These are phyloP conservation scores for Megalops atlanticus DNA, from an alignment of 2,113 vertebrate species.

Conservation along the genomic window DNA sequence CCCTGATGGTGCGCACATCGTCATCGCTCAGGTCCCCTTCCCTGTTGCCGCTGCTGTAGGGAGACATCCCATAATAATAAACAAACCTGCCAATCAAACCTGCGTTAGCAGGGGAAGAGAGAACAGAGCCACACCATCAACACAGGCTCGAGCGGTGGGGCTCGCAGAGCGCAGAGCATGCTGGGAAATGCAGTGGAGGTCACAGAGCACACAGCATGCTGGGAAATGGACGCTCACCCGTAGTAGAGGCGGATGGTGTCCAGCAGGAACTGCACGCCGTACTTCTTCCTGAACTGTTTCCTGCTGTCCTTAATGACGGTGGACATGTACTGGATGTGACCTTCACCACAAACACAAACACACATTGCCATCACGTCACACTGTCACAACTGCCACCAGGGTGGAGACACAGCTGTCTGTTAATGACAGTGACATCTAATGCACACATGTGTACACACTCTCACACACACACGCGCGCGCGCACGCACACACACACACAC, in stretches of 20 bases:
- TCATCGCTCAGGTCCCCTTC: constrained; percentile 81
- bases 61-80: background rate
- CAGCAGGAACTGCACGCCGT: constrained; percentile 92
- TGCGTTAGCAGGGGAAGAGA: background rate
- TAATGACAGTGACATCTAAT: too few relatives aligned
- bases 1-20: constrained; percentile 85
- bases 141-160: background rate
- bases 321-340: constrained; percentile 96
- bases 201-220: background rate
- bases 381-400: background rate
- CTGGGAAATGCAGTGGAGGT: background rate
- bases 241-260: constrained; percentile 91
- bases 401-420: too few relatives aligned
- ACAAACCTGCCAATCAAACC: background rate
- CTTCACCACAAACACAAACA: constrained; percentile 61
- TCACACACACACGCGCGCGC: too few relatives aligned
- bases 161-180: background rate
- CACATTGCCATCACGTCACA: background rate
- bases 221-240: constrained; percentile 74
- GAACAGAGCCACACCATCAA: background rate
- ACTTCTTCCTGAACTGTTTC: constrained; percentile 92
- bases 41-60: constrained; percentile 63
- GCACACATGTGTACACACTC: too few relatives aligned
- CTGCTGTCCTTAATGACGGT: constrained; percentile 95
- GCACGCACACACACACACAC: too few relatives aligned